Conservation (phyloP, 2,113 vertebrate species). For the Prionailurus bengalensis region DNA sequence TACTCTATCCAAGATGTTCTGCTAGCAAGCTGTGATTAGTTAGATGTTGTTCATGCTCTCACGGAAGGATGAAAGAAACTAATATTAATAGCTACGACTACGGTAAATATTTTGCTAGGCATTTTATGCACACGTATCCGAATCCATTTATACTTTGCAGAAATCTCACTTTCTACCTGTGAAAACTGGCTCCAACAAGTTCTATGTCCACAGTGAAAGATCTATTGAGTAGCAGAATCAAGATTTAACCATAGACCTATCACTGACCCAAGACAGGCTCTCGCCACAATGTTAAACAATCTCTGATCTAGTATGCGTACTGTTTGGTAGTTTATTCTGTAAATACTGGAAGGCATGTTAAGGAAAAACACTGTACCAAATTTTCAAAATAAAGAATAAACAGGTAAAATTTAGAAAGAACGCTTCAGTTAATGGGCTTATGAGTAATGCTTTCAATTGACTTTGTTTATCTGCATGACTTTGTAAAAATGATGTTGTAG, state of each 20-base stretch:
- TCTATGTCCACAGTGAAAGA: neutral
- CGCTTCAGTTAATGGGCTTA: neutral
- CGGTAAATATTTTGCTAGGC: neutral
- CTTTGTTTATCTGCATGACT: neutral
- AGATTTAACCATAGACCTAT: neutral
- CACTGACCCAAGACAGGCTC: neutral
- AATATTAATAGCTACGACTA: neutral
- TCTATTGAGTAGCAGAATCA: neutral
- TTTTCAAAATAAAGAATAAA: neutral
- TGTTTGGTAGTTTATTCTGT: neutral
- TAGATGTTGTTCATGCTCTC: neutral
- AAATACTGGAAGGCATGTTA: neutral
- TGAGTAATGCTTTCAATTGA: neutral
- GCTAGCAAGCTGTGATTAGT: neutral
- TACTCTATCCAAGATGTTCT: neutral
- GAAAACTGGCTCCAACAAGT: neutral
- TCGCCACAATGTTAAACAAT: neutral
- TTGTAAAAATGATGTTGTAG: neutral
- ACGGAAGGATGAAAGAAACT: neutral
- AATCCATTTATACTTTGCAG: neutral
- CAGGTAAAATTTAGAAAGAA: neutral
- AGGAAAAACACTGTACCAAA: neutral
- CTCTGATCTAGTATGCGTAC: neutral
- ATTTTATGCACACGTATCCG: neutral
- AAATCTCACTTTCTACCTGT: neutral